These are phyloP conservation scores for Stenolophus ochropezus DNA, from an alignment of 2,888 invertebrate species.

Conservation along the genomic window DNA sequence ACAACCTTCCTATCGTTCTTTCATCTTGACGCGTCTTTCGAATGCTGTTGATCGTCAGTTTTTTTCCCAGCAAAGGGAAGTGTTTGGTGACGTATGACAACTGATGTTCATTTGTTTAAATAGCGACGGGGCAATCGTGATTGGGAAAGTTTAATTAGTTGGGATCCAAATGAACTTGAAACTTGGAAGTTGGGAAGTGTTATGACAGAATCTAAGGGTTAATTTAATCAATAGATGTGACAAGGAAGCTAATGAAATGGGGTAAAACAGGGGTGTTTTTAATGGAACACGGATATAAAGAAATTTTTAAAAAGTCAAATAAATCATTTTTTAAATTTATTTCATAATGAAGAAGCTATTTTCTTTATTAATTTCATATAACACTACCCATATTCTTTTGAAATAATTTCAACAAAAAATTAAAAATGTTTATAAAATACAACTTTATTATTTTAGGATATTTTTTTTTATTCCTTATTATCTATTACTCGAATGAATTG, in stretches of 20 bases:
- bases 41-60: neutral
- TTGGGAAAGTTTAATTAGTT: constrained; percentile 53
- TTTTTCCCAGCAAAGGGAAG: constrained; percentile 1
- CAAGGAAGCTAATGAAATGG: neutral
- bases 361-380: too few species aligned
- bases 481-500: too few species aligned
- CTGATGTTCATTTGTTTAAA: constrained; percentile 27
- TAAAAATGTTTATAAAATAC: too few species aligned
- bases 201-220: constrained; percentile 4
- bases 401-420: too few species aligned
- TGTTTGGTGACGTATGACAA: neutral
- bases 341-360: too few species aligned
- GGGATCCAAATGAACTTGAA: constrained; percentile 22
- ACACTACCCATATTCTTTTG: too few species aligned
- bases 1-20: neutral
- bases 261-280: neutral
- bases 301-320: too few species aligned
- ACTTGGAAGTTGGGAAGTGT: constrained; percentile 9
- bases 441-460: too few species aligned
- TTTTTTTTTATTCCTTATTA: too few species aligned
- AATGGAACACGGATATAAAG: too few species aligned
- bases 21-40: neutral
- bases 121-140: neutral
- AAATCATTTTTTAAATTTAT: too few species aligned
- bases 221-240: neutral